A percentile compares a stretch with the other conserved stretches of the same genome.
Evolutionary conservation across 2,888 invertebrate genomes (phyloP).

Genomic region (Lapara coniferarum): DNA sequence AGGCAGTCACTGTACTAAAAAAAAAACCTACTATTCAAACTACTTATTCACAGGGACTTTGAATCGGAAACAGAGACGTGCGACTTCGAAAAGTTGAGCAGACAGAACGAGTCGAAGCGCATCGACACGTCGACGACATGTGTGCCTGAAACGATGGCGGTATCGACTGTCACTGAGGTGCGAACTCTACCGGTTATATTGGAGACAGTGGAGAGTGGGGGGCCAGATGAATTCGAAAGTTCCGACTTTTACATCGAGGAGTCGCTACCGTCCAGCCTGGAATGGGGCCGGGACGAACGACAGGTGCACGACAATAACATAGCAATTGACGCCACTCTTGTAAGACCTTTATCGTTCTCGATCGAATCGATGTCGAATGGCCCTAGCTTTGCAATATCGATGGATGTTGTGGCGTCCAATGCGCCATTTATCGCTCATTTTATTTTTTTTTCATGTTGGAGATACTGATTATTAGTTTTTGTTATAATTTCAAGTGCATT

Average conservation of each 20-base stretch:
- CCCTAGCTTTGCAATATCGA: conserved; percentile 4
- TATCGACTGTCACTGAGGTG: conserved; percentile 85
- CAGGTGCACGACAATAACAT: conserved; percentile 62
- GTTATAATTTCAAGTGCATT: too few relatives aligned
- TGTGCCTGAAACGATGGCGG: conserved; percentile 78
- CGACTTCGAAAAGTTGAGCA: conserved; percentile 90
- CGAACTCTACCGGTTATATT: conserved; percentile 61
- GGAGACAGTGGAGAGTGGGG: conserved; percentile 50
- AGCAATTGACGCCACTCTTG: conserved; percentile 33
- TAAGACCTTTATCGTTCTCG: conserved; percentile 34
- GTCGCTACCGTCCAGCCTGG: conserved; percentile 93
- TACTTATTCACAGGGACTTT: conserved; percentile 83
- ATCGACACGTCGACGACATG: conserved; percentile 70
- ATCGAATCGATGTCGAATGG: conserved; percentile 8
- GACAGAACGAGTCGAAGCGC: conserved; percentile 82
- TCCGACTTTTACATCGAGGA: conserved; percentile 95
- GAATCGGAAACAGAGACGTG: conserved; percentile 93
- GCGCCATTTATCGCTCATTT: neutral
- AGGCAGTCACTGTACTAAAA: too few relatives aligned
- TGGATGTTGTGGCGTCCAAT: neutral
- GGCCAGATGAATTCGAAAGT: conserved; percentile 86
- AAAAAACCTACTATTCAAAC: too few relatives aligned
- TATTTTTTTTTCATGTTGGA: neutral
- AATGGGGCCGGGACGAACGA: conserved; percentile 83
- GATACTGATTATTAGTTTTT: too few relatives aligned